phyloP scores from a whole-genome alignment of 2,797 vertebrate genomes.

The Xiphorhynchus erythropygius region DNA sequence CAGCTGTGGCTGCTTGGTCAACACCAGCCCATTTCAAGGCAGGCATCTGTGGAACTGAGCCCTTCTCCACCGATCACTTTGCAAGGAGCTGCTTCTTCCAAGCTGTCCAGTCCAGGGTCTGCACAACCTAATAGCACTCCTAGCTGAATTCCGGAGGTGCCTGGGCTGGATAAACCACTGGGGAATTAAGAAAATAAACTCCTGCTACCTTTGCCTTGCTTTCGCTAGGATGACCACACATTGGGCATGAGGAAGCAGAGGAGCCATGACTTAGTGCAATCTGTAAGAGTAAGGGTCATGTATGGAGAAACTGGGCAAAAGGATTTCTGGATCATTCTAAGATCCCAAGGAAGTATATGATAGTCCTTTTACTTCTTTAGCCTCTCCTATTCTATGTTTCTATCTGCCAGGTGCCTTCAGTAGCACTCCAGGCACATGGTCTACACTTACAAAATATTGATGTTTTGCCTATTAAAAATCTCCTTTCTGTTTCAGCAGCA shows the following conservation, averaged over 20 bases:
- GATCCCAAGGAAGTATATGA: not conserved
- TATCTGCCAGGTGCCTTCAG: not conserved
- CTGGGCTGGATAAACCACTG: not conserved
- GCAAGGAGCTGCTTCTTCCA: not conserved
- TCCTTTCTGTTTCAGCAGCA: not conserved
- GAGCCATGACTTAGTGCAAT: not conserved
- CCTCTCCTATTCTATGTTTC: not conserved
- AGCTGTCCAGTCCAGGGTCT: fast-evolving
- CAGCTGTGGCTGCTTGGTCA: fast-evolving
- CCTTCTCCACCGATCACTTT: not conserved
- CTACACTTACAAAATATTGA: not conserved
- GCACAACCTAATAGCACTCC: not conserved
- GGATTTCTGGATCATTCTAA: not conserved
- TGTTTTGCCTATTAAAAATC: not conserved
- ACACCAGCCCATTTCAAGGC: not conserved
- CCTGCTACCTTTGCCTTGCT: conserved; percentile 23
- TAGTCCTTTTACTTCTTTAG: not conserved
- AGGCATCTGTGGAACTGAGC: not conserved
- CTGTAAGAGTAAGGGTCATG: conserved; percentile 15
- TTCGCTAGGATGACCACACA: fast-evolving
- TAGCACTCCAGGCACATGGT: not conserved
- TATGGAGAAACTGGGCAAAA: conserved; percentile 36
- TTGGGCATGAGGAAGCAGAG: not conserved
- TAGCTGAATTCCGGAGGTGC: not conserved
- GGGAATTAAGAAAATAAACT: not conserved